Evolutionary conservation across 2,888 invertebrate species (phyloP), one percentile per base, ranked within the genome.

Genomic region (Clanis bilineata): DNA sequence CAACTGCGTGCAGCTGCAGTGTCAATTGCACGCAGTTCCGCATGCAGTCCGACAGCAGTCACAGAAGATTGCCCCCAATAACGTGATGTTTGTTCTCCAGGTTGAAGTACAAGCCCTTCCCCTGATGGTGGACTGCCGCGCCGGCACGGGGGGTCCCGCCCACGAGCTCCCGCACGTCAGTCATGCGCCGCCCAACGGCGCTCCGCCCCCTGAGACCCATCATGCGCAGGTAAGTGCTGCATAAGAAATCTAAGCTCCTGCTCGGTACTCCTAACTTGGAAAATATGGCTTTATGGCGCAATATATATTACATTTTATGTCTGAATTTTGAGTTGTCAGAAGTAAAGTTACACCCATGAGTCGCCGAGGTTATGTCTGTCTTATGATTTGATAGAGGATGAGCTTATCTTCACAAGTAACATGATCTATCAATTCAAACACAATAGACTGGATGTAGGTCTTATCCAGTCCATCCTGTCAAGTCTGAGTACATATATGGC

Each of bases 101-200:
- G 84, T 89, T 86, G 90, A 90, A 83, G 80, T 88, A 60, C 79
- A 83, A 78, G 82, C 86, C 58, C 76, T 88, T 64, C 90, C 90
- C 78, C 85, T 88, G 63, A 92, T 91, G 91, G 90, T 91, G 83
- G 91, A 91, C 84, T 85, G 87, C 69, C 81, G 91, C 74, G 82
- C 87, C 67, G 80, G 79, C 64, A 74, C 82, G 78, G 88, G 83
- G 71, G 82, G 82, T 71, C 72, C 85, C 81, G 82, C 86, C 73
- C 86, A 84, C 69, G 90, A 88, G 59, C 73, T 84, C 62, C 68
- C 77, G 66, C 82, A 80, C 65, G 47, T 84, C 62, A 68, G 76
- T 65, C 82, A 80, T 65, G 47, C 77, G 39, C 72, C 80, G 70
- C 77, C 82, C 62, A 88, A 87, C 74, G 88, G 86, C 32, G 78